Conservation (phyloP, 2,888 invertebrate genomes). For the Apamea sordens region DNA sequence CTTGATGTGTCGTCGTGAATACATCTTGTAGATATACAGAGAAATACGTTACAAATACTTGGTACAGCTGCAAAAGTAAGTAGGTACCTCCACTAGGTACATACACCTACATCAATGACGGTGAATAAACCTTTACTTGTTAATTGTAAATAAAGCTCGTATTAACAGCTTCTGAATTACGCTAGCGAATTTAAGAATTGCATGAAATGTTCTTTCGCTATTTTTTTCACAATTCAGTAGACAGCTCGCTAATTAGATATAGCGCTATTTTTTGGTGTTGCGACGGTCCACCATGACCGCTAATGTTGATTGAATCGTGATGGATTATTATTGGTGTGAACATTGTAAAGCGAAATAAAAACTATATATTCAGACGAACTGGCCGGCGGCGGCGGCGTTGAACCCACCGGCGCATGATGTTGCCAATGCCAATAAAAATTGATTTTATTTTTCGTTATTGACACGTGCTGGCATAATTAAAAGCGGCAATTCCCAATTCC, state of each 20-base stretch:
- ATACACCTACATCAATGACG: neutral
- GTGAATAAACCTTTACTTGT: neutral
- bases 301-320: constrained; percentile 67
- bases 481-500: constrained; percentile 37
- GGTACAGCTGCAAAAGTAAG: neutral
- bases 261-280: constrained; percentile 12
- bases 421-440: constrained; percentile 69
- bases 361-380: constrained; percentile 66
- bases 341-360: constrained; percentile 69
- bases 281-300: constrained; percentile 38
- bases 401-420: constrained; percentile 67
- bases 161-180: neutral
- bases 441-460: constrained; percentile 73
- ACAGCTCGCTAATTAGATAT: constrained; percentile 6
- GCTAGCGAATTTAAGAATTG: constrained; percentile 9
- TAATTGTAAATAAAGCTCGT: neutral
- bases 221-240: neutral
- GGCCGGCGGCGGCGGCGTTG: constrained; percentile 40
- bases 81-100: neutral
- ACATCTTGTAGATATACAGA: neutral
- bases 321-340: constrained; percentile 70
- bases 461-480: constrained; percentile 70
- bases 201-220: neutral
- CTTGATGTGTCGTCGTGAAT: no score
- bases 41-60: neutral